Evolutionary conservation across 2,113 vertebrate species (phyloP).

Genomic region (Xyliphius kryptos): DNA sequence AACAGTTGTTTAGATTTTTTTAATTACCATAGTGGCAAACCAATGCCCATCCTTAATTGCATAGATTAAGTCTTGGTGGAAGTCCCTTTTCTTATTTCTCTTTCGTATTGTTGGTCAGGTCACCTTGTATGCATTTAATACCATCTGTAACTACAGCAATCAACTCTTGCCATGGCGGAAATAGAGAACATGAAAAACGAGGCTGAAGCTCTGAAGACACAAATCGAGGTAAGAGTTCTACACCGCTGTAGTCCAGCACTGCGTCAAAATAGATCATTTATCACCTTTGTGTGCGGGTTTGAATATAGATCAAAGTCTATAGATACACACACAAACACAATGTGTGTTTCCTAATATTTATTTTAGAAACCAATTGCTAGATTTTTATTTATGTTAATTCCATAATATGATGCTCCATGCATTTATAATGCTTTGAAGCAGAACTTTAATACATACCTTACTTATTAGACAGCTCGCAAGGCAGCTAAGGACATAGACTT

Average conservation of each 20-base stretch:
- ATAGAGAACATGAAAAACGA: slow-evolving; percentile 68
- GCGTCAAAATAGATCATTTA: neutral
- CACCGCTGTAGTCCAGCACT: no score
- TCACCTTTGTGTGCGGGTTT: neutral
- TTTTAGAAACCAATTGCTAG: no score
- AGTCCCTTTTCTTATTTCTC: no score
- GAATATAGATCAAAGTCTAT: neutral
- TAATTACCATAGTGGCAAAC: no score
- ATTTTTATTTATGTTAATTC: no score
- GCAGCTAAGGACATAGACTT: slow-evolving; percentile 57
- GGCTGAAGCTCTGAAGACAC: slow-evolving; percentile 58
- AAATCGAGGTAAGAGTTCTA: slow-evolving; percentile 61
- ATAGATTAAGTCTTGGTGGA: no score
- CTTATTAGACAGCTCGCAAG: slow-evolving; percentile 67
- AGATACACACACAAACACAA: no score
- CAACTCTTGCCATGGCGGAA: slow-evolving; percentile 62
- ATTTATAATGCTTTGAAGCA: no score
- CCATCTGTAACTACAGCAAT: slow-evolving; percentile 40
- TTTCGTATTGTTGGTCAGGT: neutral
- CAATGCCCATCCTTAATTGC: no score
- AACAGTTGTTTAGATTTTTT: no score
- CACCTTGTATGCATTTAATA: slow-evolving; percentile 13
- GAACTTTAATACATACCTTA: neutral
- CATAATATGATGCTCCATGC: no score
- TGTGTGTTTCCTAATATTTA: no score